Conservation (phyloP, 2,113 vertebrate species). For the Syrrhaptes paradoxus region DNA sequence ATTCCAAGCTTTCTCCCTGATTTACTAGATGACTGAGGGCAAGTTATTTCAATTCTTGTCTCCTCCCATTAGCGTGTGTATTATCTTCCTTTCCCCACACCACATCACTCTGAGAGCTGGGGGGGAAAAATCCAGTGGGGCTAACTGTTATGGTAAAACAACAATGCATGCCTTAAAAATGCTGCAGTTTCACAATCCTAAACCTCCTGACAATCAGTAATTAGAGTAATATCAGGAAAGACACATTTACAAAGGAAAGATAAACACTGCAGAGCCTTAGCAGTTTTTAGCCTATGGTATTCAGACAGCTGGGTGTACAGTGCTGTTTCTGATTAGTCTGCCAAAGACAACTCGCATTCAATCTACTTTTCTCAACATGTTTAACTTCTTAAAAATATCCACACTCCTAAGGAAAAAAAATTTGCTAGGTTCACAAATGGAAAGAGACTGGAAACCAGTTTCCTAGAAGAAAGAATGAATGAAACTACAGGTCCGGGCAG, state of each 20-base stretch:
- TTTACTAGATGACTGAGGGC: slow-evolving; percentile 3
- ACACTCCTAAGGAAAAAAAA: neutral
- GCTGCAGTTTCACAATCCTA: neutral
- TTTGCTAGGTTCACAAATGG: neutral
- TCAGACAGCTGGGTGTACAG: neutral
- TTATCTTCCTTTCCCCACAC: neutral
- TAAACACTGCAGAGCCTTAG: neutral
- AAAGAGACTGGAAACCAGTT: neutral
- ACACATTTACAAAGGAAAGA: neutral
- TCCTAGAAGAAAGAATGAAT: neutral
- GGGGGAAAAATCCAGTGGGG: neutral
- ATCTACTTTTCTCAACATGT: neutral
- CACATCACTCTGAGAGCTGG: neutral
- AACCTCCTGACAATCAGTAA: neutral
- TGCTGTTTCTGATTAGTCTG: neutral
- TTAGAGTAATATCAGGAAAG: neutral
- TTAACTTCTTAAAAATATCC: neutral
- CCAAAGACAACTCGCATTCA: neutral
- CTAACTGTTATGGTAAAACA: neutral
- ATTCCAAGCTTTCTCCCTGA: neutral
- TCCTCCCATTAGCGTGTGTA: neutral
- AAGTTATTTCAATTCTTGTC: slow-evolving; percentile 16
- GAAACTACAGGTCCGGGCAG: neutral
- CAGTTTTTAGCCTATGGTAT: neutral
- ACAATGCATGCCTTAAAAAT: neutral